Evolutionary conservation across 2,888 invertebrate species (phyloP), one percentile per base, ranked within the genome.

Genomic region (Tribolium freemani): DNA sequence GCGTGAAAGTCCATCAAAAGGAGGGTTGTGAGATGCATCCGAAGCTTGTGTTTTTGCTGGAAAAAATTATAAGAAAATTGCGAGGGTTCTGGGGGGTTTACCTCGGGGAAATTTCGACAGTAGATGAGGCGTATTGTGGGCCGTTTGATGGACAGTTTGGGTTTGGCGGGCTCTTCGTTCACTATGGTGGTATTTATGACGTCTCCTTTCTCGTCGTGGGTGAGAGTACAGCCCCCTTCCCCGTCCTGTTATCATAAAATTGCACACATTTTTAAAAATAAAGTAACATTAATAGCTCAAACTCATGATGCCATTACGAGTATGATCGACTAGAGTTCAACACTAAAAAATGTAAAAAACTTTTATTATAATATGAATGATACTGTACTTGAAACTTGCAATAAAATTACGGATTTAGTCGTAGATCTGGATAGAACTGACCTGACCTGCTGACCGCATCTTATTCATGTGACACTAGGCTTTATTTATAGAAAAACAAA

Each of bases 1-100:
- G 92, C 90, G 86, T 94, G 94, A 58, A 90, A 87, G 81, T 93
- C 93, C 90, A 93, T 91, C 46, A 89, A 83, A 4, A 93, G 85
- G 69, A 93, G 84, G 0, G 91, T 89, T 0, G 91, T 89, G 71
- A 91, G 87, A 78, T 89, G 86, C 69, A 93, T 83, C 20, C 86
- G 87, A 0, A 93, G 89, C 5, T 82, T 82, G 83, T 80, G 93
- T 5, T 93, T 92, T 57, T 92, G 90, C 92, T 93, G 4, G 3
- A 26, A 26, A 26, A 1, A 26, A 3, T 26, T 3, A 3, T 26
- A 3, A 26, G 5, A 50, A 16, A 1, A 20, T 1, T 46, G 26
- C 0, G 3, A 3, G 5, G 26, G 5, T 26, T 26, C 16, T 26
- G 26, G 5, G 26, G 89, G 89, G 79, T 86, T 87, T 2, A 90